Evolutionary conservation across 2,797 vertebrate genomes (phyloP).

Genomic region (Tiaroga cobitis): DNA sequence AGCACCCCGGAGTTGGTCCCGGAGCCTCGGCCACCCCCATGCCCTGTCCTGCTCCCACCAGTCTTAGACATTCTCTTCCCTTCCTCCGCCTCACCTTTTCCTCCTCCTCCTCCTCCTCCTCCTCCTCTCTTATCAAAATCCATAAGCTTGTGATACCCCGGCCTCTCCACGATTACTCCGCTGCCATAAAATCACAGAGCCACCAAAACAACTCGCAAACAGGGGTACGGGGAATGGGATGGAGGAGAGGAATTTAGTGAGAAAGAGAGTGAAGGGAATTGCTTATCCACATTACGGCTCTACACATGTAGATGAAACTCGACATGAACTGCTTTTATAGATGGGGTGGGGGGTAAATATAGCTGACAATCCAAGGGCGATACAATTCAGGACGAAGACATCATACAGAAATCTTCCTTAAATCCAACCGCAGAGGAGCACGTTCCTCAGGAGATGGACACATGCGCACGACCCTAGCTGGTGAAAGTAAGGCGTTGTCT

Average conservation of each 20-base stretch:
- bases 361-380: conserved; percentile 31
- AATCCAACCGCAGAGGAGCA: conserved; percentile 56
- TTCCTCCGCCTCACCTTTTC: conserved; percentile 89
- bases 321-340: conserved; percentile 22
- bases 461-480: conserved; percentile 65
- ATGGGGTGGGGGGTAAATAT: neutral
- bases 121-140: conserved; percentile 99
- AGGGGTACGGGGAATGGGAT: conserved; percentile 60
- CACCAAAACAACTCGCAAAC: conserved; percentile 76
- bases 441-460: neutral
- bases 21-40: conserved; percentile 81
- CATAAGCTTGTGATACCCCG: conserved; percentile 99
- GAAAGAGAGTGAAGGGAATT: conserved; percentile 2
- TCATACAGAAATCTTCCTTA: conserved; percentile 24
- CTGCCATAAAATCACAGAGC: conserved; percentile 92
- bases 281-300: conserved; percentile 14
- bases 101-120: conserved; percentile 86
- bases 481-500: conserved; percentile 73
- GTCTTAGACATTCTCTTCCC: conserved; percentile 97
- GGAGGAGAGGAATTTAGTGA: conserved; percentile 51
- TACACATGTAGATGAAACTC: conserved; percentile 18
- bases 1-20: conserved; percentile 96
- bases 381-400: conserved; percentile 35
- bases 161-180: conserved; percentile 99
- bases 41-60: conserved; percentile 86